Conservation (phyloP, 2,888 invertebrate species). For the Smittia sp. region DNA sequence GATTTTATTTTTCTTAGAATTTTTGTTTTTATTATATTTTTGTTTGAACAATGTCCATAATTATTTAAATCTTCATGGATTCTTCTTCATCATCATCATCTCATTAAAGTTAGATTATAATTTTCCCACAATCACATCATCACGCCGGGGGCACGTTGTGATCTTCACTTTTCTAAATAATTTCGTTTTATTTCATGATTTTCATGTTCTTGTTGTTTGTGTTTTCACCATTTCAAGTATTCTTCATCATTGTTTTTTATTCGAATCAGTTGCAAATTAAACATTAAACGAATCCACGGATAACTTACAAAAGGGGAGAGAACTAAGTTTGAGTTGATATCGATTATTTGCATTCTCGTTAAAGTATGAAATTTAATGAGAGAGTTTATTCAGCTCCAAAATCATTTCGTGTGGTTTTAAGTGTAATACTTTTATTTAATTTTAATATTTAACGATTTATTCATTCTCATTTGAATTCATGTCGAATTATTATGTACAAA, state of each 20-base stretch:
- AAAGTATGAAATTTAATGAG: slow-evolving; percentile 24
- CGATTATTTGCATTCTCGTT: slow-evolving; percentile 13
- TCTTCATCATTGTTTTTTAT: background rate
- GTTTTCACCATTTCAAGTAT: background rate
- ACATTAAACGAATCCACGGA: slow-evolving; percentile 2
- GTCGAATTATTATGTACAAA: slow-evolving; percentile 11
- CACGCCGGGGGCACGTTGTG: slow-evolving; percentile 24
- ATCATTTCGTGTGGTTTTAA: background rate
- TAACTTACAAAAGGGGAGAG: slow-evolving; percentile 30
- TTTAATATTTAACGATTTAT: slow-evolving; percentile 32
- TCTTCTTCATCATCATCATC: background rate
- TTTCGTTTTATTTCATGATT: slow-evolving; percentile 28
- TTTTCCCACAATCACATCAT: slow-evolving; percentile 28
- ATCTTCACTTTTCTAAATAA: slow-evolving; percentile 31
- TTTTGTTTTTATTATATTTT: slow-evolving; percentile 30
- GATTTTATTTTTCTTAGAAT: slow-evolving; percentile 31
- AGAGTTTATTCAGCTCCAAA: background rate
- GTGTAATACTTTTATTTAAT: slow-evolving; percentile 30
- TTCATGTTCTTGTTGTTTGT: background rate
- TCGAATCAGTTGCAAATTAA: slow-evolving; percentile 10
- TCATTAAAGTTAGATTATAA: slow-evolving; percentile 21
- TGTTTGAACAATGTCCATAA: slow-evolving; percentile 35
- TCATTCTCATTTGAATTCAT: slow-evolving; percentile 15
- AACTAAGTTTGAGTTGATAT: slow-evolving; percentile 28
- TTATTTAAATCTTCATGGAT: slow-evolving; percentile 25